Evolutionary conservation across 2,113 vertebrate genomes (phyloP).

Genomic region (Psammodynastes pulverulentus): DNA sequence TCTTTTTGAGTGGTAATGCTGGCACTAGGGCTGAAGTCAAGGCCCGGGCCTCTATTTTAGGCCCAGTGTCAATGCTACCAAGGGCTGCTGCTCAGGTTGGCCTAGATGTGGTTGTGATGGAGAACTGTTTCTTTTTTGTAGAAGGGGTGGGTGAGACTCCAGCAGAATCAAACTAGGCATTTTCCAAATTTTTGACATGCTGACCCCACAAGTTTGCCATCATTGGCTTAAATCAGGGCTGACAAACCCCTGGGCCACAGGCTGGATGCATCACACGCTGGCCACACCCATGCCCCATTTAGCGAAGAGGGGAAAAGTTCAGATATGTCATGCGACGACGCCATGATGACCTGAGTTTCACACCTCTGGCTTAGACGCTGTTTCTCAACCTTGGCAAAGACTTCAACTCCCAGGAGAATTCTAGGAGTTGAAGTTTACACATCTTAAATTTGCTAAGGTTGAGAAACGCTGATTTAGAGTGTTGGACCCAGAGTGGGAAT

Average conservation of each 20-base stretch:
- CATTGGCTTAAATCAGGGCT: too few species aligned
- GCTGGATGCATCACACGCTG: too few species aligned
- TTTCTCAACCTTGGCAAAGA: neutral
- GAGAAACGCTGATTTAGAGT: neutral
- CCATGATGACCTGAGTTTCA: too few species aligned
- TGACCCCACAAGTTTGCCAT: neutral
- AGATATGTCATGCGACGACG: too few species aligned
- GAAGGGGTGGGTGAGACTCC: neutral
- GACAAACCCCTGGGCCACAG: too few species aligned
- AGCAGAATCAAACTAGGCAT: neutral
- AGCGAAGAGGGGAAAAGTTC: too few species aligned
- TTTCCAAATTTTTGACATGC: neutral
- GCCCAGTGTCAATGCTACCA: neutral
- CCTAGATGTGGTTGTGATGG: neutral
- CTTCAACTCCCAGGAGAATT: neutral
- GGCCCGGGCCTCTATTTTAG: neutral
- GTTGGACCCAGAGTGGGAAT: neutral
- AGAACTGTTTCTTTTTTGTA: neutral
- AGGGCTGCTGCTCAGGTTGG: neutral
- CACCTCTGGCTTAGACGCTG: neutral
- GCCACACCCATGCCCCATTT: too few species aligned
- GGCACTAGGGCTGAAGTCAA: neutral
- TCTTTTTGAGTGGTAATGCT: neutral
- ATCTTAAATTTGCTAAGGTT: neutral
- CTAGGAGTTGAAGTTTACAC: neutral